Base-by-base conservation (phyloP, 2,888 invertebrate genomes). In the Aleiodes alternator region DNA sequence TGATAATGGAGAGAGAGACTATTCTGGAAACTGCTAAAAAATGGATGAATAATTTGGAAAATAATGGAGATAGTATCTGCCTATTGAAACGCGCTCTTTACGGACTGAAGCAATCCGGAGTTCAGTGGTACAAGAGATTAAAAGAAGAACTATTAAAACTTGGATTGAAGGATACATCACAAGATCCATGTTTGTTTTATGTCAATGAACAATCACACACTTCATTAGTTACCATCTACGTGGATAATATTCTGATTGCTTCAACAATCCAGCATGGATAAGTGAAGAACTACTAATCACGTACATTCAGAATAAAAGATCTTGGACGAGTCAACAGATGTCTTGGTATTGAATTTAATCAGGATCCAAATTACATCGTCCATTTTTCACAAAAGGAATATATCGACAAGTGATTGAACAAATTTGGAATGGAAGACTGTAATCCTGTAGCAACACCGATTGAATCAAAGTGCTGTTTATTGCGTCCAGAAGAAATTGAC, bases 101-200 rank as follows among this genome's bases (percentile, higher is more conserved):
- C 43, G 77, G 76, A 4, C 51, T 74, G 4, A 77, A 77, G 34
- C 77, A 77, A 23, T 71, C 76, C n/a, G 75, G 77, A 9, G 51
- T 74, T 43, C 55, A 74, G 4, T 83, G 79, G 79, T 79, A 78
- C 64, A 73, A 73, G n/a, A 80, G 78, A 70, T 23, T 80, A 38
- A 66, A 80, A 72, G 55, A 56, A 11, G 34, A n/a, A 11, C 48
- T 81, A 11, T 71, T 29, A 38, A 59, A 70, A 4, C 14, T 69
- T 16, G 73, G 74, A 12, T 69, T 75, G 2, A 70, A 43, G n/a
- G 31, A 23, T 69, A 72, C 80, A 6, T 43, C 29, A 16, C 53
- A 76, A 23, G 81, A 79, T 68, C 78, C 69, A 48, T 79, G 80
- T 57, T 29, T 78, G 3, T 79, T 76, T 53, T 77, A 38, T 3